Percentiles rank a stretch among this genome's conserved stretches.
phyloP scores from a whole-genome alignment of 2,797 vertebrate genomes.

The Simalia tracyae region DNA sequence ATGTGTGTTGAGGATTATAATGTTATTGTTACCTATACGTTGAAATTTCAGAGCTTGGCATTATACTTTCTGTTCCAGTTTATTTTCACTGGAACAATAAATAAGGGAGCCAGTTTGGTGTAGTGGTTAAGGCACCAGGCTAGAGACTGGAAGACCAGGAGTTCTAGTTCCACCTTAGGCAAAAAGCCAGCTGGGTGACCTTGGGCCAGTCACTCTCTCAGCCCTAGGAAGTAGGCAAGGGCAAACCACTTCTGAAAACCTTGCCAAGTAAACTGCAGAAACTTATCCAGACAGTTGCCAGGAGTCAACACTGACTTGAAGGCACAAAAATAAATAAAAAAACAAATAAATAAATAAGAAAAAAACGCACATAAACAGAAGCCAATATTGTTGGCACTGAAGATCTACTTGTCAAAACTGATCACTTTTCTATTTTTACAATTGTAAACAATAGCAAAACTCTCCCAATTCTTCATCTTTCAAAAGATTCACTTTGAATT shows the following conservation, averaged over 20 bases:
- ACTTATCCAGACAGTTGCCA: too few species aligned
- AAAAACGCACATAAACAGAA: conserved; percentile 1
- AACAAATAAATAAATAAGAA: too few species aligned
- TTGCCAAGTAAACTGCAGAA: too few species aligned
- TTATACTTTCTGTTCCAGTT: not conserved
- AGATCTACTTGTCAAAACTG: not conserved
- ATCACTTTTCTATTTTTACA: not conserved
- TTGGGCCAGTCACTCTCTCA: too few species aligned
- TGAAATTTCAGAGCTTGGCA: not conserved
- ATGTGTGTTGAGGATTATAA: conserved; percentile 1
- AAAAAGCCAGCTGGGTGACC: too few species aligned
- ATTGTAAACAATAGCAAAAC: conserved; percentile 21
- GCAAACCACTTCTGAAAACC: too few species aligned
- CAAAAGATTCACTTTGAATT: conserved; percentile 20
- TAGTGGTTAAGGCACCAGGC: too few species aligned
- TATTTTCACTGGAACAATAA: conserved; percentile 3
- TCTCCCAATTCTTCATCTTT: not conserved
- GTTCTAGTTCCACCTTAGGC: too few species aligned
- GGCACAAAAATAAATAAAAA: too few species aligned
- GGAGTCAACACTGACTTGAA: too few species aligned
- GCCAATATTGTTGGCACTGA: conserved; percentile 25
- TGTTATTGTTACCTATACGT: not conserved
- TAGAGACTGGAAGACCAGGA: too few species aligned
- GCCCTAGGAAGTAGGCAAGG: too few species aligned
- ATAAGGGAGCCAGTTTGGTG: not conserved